Evolutionary conservation across 1,140 invertebrate genomes (phyloP).

Genomic region (Leptestheria dahalacensis): DNA sequence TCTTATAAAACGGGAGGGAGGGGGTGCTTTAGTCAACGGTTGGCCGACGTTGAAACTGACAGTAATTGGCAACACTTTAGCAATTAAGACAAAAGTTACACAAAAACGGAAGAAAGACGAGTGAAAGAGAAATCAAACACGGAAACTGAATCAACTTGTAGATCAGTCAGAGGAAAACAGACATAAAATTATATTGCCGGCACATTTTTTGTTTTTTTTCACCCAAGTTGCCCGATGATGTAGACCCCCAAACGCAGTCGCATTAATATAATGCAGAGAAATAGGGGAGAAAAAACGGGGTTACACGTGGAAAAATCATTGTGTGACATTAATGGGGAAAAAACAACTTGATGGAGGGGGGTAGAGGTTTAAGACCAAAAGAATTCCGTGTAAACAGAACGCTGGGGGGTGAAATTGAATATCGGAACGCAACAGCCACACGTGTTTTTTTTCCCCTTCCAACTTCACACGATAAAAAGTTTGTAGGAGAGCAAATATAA

Average conservation of each 20-base stretch:
- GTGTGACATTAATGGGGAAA: no score
- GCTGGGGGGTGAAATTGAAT: no score
- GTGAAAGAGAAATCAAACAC: background rate
- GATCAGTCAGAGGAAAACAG: conserved; percentile 1
- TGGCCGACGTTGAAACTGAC: background rate
- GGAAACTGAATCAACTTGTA: background rate
- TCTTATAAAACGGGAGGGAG: no score
- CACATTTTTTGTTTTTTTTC: no score
- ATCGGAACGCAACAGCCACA: background rate
- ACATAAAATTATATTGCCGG: background rate
- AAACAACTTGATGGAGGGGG: background rate
- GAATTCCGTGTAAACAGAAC: no score
- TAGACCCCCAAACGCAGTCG: conserved; percentile 7
- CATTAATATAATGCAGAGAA: conserved; percentile 17
- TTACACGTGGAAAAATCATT: background rate
- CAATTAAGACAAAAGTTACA: conserved; percentile 1
- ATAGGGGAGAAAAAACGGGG: conserved; percentile 8
- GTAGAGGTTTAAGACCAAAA: background rate
- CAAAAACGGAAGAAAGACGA: background rate
- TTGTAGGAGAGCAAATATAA: no score
- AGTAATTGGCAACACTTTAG: background rate
- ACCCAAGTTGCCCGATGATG: background rate
- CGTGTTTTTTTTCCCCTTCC: background rate
- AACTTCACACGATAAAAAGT: no score
- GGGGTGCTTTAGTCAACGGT: background rate